Percentiles rank a stretch among this genome's conserved stretches.
phyloP scores from a whole-genome alignment of 2,113 vertebrate species.

The Hydrolagus affinis region DNA sequence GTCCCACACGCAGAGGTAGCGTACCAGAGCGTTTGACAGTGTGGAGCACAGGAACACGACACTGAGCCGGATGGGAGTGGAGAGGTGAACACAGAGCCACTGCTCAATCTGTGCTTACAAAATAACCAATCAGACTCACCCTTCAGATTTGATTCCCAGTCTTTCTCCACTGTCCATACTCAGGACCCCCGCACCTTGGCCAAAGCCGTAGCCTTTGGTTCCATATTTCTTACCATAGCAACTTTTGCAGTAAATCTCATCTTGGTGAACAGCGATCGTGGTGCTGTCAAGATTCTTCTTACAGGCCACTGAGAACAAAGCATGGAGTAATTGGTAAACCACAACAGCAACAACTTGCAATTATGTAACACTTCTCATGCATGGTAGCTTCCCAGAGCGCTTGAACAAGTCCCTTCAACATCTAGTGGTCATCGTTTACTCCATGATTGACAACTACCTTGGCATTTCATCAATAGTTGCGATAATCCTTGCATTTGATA shows the following conservation, averaged over 20 bases:
- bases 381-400: too few relatives aligned
- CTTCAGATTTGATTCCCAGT: slow-evolving; percentile 70
- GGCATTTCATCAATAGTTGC: too few relatives aligned
- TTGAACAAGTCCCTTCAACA: too few relatives aligned
- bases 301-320: slow-evolving; percentile 67
- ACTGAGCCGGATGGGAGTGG: too few relatives aligned
- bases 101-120: neutral
- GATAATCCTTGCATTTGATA: too few relatives aligned
- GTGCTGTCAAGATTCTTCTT: slow-evolving; percentile 88
- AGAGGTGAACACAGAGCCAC: neutral
- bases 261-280: slow-evolving; percentile 73
- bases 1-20: too few relatives aligned
- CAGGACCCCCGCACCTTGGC: slow-evolving; percentile 79
- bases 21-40: too few relatives aligned
- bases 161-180: slow-evolving; percentile 81
- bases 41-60: neutral
- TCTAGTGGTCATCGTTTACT: too few relatives aligned
- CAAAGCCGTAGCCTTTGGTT: slow-evolving; percentile 87
- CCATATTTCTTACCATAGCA: slow-evolving; percentile 89
- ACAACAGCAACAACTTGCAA: too few relatives aligned
- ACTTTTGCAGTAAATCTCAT: slow-evolving; percentile 89
- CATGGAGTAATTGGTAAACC: neutral
- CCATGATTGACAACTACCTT: too few relatives aligned
- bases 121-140: slow-evolving; percentile 54
- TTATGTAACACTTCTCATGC: too few relatives aligned